phyloP scores from a whole-genome alignment of 2,888 invertebrate species.

The Merodon equestris region DNA sequence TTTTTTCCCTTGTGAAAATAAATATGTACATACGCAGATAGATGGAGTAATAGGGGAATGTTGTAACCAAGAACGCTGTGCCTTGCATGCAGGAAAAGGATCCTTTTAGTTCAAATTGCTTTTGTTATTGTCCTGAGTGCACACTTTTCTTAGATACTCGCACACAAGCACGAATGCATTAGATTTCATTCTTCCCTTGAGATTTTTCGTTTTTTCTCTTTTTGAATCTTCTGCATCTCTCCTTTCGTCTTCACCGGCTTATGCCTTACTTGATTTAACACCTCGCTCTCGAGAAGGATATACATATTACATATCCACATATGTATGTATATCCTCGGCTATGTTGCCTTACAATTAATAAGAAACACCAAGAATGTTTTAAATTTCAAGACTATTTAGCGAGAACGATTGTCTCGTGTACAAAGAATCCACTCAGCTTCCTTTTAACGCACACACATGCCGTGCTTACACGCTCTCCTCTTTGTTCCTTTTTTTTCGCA shows the following conservation, averaged over 20 bases:
- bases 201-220: no score
- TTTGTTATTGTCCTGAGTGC: slow-evolving; percentile 16
- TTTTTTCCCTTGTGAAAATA: no score
- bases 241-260: background rate
- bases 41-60: no score
- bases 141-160: slow-evolving; percentile 4
- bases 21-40: no score
- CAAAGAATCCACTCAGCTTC: background rate
- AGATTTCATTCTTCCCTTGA: slow-evolving; percentile 19
- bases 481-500: background rate
- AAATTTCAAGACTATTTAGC: slow-evolving; percentile 37
- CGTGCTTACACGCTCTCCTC: no score
- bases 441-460: slow-evolving; percentile 5
- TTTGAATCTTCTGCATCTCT: background rate
- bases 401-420: slow-evolving; percentile 15
- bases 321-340: background rate
- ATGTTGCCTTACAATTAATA: slow-evolving; percentile 21
- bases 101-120: slow-evolving; percentile 25
- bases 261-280: slow-evolving; percentile 15
- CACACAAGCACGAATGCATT: slow-evolving; percentile 18
- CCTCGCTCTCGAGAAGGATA: slow-evolving; percentile 1
- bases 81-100: background rate
- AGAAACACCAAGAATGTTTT: slow-evolving; percentile 1
- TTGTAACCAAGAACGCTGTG: no score
- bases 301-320: no score